A percentile compares a stretch with the other conserved stretches of the same genome.
Conservation (phyloP, 1,140 invertebrate genomes). For the Reticulitermes speratus region DNA sequence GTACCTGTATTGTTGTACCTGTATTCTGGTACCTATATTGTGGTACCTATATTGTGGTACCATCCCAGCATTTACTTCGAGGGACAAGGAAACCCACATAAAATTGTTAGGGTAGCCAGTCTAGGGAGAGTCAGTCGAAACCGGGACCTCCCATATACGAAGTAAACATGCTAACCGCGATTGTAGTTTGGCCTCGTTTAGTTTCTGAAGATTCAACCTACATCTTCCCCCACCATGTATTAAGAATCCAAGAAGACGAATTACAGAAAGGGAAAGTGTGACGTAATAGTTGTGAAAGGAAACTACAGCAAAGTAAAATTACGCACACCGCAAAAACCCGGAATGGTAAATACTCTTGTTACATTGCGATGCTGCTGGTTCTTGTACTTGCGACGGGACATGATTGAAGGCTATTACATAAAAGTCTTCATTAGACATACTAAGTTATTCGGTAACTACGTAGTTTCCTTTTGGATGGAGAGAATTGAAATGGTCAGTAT, state of each 20-base stretch:
- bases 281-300: neutral
- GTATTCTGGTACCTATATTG: no score
- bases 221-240: neutral
- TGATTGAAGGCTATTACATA: neutral
- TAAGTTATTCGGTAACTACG: neutral
- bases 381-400: neutral
- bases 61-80: no score
- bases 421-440: neutral
- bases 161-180: no score
- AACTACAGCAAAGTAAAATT: neutral
- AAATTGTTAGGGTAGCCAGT: no score
- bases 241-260: neutral
- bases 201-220: no score
- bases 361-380: neutral
- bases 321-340: neutral
- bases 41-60: no score
- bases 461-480: neutral
- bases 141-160: no score
- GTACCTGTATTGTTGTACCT: no score
- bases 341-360: neutral
- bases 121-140: no score
- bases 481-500: no score
- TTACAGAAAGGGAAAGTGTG: neutral
- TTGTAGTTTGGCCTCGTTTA: no score
- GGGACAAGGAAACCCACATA: no score